Percentiles rank a stretch among this genome's conserved stretches.
Evolutionary conservation across 2,113 vertebrate species (phyloP).

Genomic region (Mus spicilegus): DNA sequence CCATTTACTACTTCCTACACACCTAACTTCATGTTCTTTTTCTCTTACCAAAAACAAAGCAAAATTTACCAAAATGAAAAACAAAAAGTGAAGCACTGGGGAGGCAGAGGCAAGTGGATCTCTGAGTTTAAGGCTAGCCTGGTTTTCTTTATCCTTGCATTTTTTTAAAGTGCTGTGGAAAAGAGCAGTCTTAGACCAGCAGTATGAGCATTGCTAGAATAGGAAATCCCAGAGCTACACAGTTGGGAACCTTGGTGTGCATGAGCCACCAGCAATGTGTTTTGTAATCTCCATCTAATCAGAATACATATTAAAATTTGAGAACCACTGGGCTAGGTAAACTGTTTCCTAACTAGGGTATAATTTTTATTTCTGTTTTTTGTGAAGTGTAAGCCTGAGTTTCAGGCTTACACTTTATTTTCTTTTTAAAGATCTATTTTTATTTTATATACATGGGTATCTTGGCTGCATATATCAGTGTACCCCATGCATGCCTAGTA

Average conservation of each 20-base stretch:
- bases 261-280: neutral
- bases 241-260: neutral
- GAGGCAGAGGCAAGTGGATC: too few species aligned
- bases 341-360: conserved; percentile 29
- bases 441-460: neutral
- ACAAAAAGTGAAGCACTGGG: neutral
- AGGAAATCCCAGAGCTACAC: neutral
- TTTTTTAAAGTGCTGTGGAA: too few species aligned
- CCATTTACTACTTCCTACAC: too few species aligned
- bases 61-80: neutral
- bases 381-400: conserved; percentile 4
- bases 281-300: conserved; percentile 29
- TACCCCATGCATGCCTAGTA: neutral
- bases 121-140: too few species aligned
- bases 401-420: neutral
- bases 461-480: neutral
- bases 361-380: conserved; percentile 33
- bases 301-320: conserved; percentile 34
- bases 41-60: neutral
- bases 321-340: conserved; percentile 26
- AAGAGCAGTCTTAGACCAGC: neutral
- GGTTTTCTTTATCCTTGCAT: too few species aligned
- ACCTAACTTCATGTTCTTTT: neutral
- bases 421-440: neutral
- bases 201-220: neutral